Base-by-base conservation (phyloP, 2,888 invertebrate species). In the Temnothorax unifasciatus region DNA sequence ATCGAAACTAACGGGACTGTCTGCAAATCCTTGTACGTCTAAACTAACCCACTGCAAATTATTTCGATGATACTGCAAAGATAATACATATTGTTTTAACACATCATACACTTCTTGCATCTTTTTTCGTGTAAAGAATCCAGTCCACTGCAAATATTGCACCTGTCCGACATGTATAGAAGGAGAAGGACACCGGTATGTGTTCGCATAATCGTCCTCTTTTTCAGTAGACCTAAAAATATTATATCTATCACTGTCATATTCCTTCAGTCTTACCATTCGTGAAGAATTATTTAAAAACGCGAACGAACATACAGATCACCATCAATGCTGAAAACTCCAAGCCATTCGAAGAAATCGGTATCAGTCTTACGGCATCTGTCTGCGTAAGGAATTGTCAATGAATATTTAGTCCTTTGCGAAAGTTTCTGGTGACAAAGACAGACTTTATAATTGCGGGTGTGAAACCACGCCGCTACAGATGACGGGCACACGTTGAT, bases 401-500 rank as follows among this genome's bases (percentile, higher is more conserved):
- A 87, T 44, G 95, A 93, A 89, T 95, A 94, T 25, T 94, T 92
- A 5, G 91, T 92, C 64, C 93, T 94, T 21, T 93, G 92, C 50
- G 88, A 90, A 73, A 94, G 93, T 81, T 93, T 94, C 50, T 96
- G 95, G 61, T 92, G 92, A 89, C 96, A 96, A 47, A 95, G 87
- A 82, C 94, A 93, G 3, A 96, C 95, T 5, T 91, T 88, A 88
- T 95, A 96, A 8, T 95, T 95, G 73, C 92, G 93, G 87, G 95
- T 94, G 59, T 94, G 85, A 89, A 96, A 96, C 95, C 96, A 96
- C 87, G 96, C 95, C 15, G 96, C 96, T 63, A 96, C 88, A 0
- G 96, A 96, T n/a, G 96, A 96, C 66, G 96, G 96, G 88, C 96
- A 96, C 38, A 96, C 86, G 18, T 93, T 93, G 74, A 94, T 92